Base-by-base conservation (phyloP, 2,888 invertebrate species). In the Drosophila anceps region DNA sequence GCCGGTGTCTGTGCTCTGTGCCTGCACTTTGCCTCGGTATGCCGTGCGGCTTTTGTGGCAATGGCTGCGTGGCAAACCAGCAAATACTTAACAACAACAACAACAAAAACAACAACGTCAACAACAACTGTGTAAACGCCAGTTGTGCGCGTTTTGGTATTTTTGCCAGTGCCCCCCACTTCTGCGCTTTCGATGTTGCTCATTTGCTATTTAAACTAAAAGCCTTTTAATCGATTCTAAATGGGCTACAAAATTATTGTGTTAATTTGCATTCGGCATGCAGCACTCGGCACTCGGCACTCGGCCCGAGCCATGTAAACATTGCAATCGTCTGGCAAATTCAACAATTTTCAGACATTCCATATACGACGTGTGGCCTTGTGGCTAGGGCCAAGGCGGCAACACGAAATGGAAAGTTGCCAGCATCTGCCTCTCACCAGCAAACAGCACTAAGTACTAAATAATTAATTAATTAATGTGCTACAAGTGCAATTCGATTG, bases 181-280 rank as follows among this genome's bases (percentile, higher is more conserved):
- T 0, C 24, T 39, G 9, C 18, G 31, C 12, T 0, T 20, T 20
- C 31, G 15, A n/a, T 33, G 27, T 29, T 39, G 51, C 31, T 68
- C 61, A 66, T 59, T 69, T 62, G 43, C 29, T 51, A 66, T 72
- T 69, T 68, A 68, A 73, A 75, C 79, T 88, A 80, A 89, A 89
- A 88, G 85, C 75, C 78, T 81, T 88, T 88, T 88, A 88, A 89
- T 88, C 87, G 85, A 81, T 88, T 83, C 82, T 69, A 76, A 84
- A 84, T 78, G 76, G 69, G 55, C 72, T 83, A 73, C 75, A 78
- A 82, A 79, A 82, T 89, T 76, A 83, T 87, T 81, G 72, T 81
- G 73, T 71, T 68, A 73, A 70, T 79, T 67, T 67, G 53, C 71
- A 72, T 79, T 54, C 37, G 35, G 46, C 27, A 58, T 10, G 48